Base-by-base conservation (phyloP, 2,113 vertebrate species). In the Nestor notabilis region DNA sequence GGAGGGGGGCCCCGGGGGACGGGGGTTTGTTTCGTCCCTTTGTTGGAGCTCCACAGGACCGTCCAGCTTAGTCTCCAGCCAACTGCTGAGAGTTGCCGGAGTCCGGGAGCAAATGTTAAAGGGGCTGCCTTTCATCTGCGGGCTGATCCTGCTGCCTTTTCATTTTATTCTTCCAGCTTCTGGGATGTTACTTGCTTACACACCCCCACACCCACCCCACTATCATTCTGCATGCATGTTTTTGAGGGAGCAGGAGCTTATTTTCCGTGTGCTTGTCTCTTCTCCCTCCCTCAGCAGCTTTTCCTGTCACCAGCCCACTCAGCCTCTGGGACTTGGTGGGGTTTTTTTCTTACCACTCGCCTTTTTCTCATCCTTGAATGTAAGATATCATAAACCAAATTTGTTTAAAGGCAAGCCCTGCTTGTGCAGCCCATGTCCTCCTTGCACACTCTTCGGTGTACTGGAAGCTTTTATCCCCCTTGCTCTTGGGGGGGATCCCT, bases 1-100 rank as follows among this genome's bases (percentile, higher is more conserved):
- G 98, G 97, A 97, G 97, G 97, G 97, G 96, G 95, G 96, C 95
- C 97, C 72, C 81, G 91, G 75, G 98, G 97, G 96, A 96, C 90
- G 83, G 60, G 86, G 97, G 97, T 98, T 98, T 98, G 97, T 98
- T 98, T 98, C 97, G 95, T 97, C 97, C 97, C 95, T 98, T 98
- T 98, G 98, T 98, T 98, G 97, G 72, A 94, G 95, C 98, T 75
- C 98, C 96, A 87, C 98, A 96, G 98, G 98, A 98, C 96, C 44
- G 58, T 97, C 98, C 97, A 97, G 97, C 97, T 97, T 97, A 95
- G 98, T 98, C 98, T 98, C 98, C 98, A 98, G 98, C 98, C 98
- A 98, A 98, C 98, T 98, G 98, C 98, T 98, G 98, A 98, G 98
- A 98, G 96, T 97, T 96, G 97, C 97, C 80, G 91, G 97, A 97